A percentile compares a stretch with the other conserved stretches of the same genome.
phyloP scores from a whole-genome alignment of 2,113 vertebrate species.

The Raja brachyura region DNA sequence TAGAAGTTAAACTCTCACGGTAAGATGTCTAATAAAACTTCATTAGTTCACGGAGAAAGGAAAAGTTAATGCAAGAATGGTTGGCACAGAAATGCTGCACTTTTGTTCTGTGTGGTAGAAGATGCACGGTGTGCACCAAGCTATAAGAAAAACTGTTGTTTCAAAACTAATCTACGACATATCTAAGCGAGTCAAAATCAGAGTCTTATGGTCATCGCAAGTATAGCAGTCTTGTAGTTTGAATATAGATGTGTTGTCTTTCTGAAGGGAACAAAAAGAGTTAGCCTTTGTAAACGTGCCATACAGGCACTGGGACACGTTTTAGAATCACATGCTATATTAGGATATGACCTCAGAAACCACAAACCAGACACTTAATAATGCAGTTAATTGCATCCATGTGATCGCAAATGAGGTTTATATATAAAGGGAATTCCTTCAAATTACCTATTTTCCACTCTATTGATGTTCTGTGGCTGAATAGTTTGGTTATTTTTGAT shows the following conservation, averaged over 20 bases:
- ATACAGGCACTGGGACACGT: not conserved
- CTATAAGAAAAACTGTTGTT: not conserved
- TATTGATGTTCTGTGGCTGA: not conserved
- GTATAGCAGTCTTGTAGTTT: not conserved
- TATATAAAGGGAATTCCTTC: not conserved
- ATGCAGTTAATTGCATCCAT: constrained; percentile 34
- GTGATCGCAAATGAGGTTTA: not conserved
- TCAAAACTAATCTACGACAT: not conserved
- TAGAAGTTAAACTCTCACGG: not conserved
- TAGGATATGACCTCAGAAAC: constrained; percentile 21
- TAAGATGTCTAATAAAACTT: too few species aligned
- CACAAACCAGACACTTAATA: constrained; percentile 28
- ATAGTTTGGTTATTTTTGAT: not conserved
- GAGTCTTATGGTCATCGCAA: too few species aligned
- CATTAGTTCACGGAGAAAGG: too few species aligned
- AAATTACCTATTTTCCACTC: not conserved
- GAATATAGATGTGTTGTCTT: not conserved
- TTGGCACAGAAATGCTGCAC: not conserved
- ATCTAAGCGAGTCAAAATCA: not conserved
- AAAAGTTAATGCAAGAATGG: not conserved
- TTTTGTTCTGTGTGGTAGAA: not conserved
- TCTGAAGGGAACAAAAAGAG: not conserved
- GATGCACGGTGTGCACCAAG: not conserved
- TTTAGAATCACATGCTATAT: constrained; percentile 17
- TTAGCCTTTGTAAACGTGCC: not conserved